Conservation (phyloP, 2,888 invertebrate genomes). For the Drosophila ochracea region DNA sequence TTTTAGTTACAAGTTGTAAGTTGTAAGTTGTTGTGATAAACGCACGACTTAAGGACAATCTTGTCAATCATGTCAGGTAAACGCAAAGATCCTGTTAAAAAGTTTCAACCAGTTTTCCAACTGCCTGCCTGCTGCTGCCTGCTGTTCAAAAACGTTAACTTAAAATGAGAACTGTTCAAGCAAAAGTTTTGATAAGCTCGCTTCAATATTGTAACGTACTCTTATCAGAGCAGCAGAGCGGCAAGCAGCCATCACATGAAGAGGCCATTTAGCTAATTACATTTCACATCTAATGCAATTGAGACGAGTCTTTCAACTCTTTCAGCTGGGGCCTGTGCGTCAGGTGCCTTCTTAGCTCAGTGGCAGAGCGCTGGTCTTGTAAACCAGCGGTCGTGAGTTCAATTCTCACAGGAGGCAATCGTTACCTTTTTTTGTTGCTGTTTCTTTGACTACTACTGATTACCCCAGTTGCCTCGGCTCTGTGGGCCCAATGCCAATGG, state of each 20-base stretch:
- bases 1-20: conserved; percentile 17
- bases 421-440: neutral
- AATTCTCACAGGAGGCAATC: conserved; percentile 61
- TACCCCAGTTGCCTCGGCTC: neutral
- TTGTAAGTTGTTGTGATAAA: conserved; percentile 5
- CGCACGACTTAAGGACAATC: conserved; percentile 16
- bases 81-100: conserved; percentile 11
- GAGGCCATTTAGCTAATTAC: conserved; percentile 68
- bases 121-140: conserved; percentile 4
- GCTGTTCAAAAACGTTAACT: neutral
- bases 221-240: conserved; percentile 43
- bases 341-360: conserved; percentile 58
- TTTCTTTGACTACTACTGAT: neutral
- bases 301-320: conserved; percentile 36
- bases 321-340: neutral
- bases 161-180: neutral
- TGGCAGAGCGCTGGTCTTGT: conserved; percentile 62
- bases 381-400: conserved; percentile 66
- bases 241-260: conserved; percentile 18
- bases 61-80: conserved; percentile 42
- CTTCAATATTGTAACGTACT: neutral
- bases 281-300: conserved; percentile 69
- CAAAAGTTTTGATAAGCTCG: conserved; percentile 46
- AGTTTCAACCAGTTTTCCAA: conserved; percentile 27
- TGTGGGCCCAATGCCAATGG: conserved; percentile 42